Evolutionary conservation across 1,140 invertebrate genomes (phyloP).

Genomic region (Panagrolaimus sp.): DNA sequence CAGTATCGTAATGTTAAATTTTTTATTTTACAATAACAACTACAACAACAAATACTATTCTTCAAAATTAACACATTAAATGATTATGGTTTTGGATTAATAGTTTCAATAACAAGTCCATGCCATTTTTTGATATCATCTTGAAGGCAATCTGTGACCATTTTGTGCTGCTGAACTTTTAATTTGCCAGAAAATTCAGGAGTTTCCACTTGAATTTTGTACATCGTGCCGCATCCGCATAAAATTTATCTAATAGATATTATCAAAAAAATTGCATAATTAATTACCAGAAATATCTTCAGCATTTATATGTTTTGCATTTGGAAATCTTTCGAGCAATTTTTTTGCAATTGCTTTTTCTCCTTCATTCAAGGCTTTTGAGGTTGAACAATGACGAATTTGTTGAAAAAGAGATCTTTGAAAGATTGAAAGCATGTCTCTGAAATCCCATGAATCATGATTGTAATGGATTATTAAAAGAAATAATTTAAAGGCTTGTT

Average conservation of each 20-base stretch:
- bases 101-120: constrained; percentile 42
- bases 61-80: no score
- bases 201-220: constrained; percentile 33
- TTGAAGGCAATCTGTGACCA: constrained; percentile 31
- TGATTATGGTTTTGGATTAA: no score
- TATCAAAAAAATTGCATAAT: not conserved
- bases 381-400: not conserved
- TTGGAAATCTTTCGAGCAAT: not conserved
- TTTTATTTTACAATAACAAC: no score
- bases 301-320: not conserved
- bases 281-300: not conserved
- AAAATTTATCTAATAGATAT: no score
- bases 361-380: not conserved
- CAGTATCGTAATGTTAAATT: no score
- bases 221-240: constrained; percentile 43
- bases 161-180: constrained; percentile 39
- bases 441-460: no score
- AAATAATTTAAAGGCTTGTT: no score
- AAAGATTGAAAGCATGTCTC: no score
- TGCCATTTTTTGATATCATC: constrained; percentile 42
- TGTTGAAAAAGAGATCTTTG: not conserved
- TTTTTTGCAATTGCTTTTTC: not conserved
- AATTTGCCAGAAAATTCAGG: constrained; percentile 35
- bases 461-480: no score
- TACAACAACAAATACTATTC: no score